Evolutionary conservation across 2,113 vertebrate genomes (phyloP).

Genomic region (Petromus typicus): DNA sequence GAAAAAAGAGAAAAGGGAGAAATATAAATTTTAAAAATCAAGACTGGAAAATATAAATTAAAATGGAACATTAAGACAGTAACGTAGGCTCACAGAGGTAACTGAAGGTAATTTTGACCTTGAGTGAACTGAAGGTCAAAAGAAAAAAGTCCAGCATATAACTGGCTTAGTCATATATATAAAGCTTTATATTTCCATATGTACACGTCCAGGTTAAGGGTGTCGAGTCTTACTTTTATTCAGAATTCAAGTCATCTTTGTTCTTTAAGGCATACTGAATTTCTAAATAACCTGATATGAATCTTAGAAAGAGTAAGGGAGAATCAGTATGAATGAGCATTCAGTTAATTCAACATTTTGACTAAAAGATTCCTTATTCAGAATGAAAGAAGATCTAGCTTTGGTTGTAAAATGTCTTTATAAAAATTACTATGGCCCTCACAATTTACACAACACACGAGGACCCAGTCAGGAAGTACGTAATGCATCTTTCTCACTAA

Average conservation of each 20-base stretch:
- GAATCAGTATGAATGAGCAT: background rate
- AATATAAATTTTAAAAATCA: background rate
- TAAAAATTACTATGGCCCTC: background rate
- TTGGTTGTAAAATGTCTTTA: background rate
- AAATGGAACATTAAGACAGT: background rate
- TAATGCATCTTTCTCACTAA: background rate
- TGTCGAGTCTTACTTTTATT: background rate
- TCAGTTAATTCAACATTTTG: constrained; percentile 28
- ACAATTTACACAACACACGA: background rate
- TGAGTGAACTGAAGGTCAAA: background rate
- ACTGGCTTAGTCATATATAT: background rate
- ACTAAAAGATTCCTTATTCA: background rate
- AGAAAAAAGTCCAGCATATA: background rate
- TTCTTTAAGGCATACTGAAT: background rate
- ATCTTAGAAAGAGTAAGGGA: background rate
- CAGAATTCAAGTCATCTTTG: background rate
- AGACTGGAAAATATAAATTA: background rate
- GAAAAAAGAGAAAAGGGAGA: background rate
- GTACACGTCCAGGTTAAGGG: background rate
- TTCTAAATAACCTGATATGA: background rate
- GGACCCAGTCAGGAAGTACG: background rate
- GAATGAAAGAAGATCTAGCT: background rate
- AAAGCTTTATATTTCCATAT: background rate
- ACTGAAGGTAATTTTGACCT: background rate
- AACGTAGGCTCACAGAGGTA: background rate